These are phyloP conservation scores for Cheilosia grossa DNA, from an alignment of 2,888 invertebrate genomes.

Conservation along the genomic window DNA sequence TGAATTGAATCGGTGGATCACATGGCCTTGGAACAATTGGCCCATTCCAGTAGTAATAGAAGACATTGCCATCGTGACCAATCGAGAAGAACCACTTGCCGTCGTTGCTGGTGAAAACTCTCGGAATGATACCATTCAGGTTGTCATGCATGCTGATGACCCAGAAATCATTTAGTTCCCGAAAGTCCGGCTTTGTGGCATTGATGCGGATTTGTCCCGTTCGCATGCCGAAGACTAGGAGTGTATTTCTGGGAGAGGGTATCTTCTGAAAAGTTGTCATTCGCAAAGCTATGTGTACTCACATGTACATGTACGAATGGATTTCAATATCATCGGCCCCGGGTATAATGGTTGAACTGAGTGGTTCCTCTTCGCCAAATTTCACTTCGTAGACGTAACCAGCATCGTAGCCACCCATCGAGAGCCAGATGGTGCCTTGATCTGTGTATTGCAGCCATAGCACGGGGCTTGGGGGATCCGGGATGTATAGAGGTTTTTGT, in stretches of 20 bases:
- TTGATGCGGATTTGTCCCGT: constrained; percentile 86
- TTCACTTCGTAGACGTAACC: constrained; percentile 87
- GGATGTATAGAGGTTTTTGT: constrained; percentile 84
- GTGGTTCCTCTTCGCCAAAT: constrained; percentile 83
- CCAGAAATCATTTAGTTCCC: constrained; percentile 87
- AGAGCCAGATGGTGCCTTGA: constrained; percentile 85
- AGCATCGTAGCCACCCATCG: constrained; percentile 87
- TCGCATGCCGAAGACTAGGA: constrained; percentile 86
- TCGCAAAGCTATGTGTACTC: constrained; percentile 74
- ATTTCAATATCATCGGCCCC: constrained; percentile 86
- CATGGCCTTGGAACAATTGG: constrained; percentile 61
- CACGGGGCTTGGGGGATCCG: constrained; percentile 85
- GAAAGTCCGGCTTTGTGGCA: constrained; percentile 83
- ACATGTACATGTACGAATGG: constrained; percentile 84
- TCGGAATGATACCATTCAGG: constrained; percentile 87
- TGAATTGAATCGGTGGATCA: neutral
- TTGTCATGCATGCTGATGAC: constrained; percentile 90
- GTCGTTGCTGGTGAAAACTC: constrained; percentile 87
- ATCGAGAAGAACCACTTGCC: constrained; percentile 85
- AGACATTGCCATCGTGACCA: constrained; percentile 91
- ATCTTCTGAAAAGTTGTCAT: too few species aligned
- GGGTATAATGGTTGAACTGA: constrained; percentile 83
- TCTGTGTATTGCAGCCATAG: constrained; percentile 85
- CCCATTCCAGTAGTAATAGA: constrained; percentile 86
- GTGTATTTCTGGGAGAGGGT: constrained; percentile 82